These are phyloP conservation scores for Poecilus cupreus DNA, from an alignment of 2,888 invertebrate species.

Conservation along the genomic window DNA sequence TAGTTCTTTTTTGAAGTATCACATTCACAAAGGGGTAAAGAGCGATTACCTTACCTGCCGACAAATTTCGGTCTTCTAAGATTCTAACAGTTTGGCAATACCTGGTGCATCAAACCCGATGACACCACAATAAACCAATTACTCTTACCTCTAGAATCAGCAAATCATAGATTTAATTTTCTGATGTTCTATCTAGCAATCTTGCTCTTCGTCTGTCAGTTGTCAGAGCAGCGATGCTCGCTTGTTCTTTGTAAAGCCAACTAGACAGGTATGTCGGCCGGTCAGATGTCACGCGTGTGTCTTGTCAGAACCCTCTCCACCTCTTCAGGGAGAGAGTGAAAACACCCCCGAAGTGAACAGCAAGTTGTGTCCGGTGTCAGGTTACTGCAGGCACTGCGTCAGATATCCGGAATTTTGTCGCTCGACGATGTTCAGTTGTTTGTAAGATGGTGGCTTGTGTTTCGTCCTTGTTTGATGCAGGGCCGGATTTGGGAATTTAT, in stretches of 20 bases:
- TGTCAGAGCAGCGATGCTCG: background rate
- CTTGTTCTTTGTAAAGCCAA: background rate
- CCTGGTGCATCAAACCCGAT: too few species aligned
- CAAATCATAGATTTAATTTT: background rate
- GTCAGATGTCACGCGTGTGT: constrained; percentile 46
- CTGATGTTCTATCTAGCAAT: background rate
- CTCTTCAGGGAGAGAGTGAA: background rate
- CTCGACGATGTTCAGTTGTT: background rate
- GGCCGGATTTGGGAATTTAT: background rate
- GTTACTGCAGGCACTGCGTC: constrained; percentile 21
- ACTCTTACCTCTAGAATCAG: background rate
- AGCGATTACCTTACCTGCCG: too few species aligned
- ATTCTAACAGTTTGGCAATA: too few species aligned
- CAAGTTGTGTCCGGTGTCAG: constrained; percentile 43
- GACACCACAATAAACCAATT: too few species aligned
- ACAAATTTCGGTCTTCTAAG: too few species aligned
- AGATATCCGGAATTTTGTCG: constrained; percentile 35
- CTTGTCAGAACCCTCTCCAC: background rate
- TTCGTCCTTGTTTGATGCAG: background rate
- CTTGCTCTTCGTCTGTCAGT: background rate
- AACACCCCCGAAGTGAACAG: constrained; percentile 1
- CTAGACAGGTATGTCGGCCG: constrained; percentile 9
- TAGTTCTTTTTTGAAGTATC: too few species aligned
- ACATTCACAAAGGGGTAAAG: too few species aligned
- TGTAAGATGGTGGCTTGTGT: background rate